Conservation (phyloP, 1,140 invertebrate genomes). For the Eriocheir sinensis region DNA sequence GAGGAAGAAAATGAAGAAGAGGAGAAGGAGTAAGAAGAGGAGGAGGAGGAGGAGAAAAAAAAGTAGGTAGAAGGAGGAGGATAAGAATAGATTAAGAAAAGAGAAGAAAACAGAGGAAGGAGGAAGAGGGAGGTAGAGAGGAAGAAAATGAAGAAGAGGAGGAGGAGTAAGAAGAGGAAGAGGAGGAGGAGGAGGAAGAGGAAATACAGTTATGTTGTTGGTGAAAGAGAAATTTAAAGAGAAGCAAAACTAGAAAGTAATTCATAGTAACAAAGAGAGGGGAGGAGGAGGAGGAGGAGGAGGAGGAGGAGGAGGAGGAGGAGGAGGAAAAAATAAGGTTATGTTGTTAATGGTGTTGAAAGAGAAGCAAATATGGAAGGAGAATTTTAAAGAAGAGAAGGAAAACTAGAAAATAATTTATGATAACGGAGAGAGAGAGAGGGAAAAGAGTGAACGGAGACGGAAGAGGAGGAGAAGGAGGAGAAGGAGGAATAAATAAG, state of each 20-base stretch:
- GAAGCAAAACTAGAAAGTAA: no score
- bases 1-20: no score
- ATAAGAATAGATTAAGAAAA: background rate
- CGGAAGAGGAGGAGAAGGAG: background rate
- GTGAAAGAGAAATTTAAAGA: no score
- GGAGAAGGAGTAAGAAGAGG: background rate
- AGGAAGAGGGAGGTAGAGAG: no score
- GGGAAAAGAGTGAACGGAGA: background rate
- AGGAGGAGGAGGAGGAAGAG: constrained; percentile 14
- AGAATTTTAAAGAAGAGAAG: no score
- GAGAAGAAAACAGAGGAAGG: background rate
- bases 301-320: background rate
- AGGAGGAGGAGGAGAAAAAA: background rate
- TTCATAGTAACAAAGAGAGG: background rate
- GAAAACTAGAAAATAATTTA: no score
- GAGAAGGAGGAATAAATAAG: background rate
- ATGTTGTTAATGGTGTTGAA: no score
- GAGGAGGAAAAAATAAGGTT: background rate
- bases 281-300: background rate
- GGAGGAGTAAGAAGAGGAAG: background rate
- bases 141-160: background rate
- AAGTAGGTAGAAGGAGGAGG: no score
- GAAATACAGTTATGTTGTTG: background rate
- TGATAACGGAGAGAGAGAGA: background rate
- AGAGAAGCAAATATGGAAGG: no score